phyloP scores from a whole-genome alignment of 2,113 vertebrate species.

The Solea senegalensis region DNA sequence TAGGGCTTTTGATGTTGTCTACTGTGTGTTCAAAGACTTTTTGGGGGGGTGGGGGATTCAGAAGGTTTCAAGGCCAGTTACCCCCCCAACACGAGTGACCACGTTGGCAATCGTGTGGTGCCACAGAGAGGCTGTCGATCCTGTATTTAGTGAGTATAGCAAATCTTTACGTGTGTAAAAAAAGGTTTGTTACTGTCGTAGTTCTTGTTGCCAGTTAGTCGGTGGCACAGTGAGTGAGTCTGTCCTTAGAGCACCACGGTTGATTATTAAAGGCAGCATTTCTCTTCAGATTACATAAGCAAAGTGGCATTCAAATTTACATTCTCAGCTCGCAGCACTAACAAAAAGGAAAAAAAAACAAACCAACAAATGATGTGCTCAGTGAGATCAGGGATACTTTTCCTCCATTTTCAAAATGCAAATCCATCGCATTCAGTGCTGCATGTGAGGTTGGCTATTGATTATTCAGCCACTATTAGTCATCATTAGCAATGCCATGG shows the following conservation, averaged over 20 bases:
- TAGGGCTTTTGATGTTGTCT: not conserved
- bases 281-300: not conserved
- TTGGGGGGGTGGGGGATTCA: not conserved
- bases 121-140: too few relatives aligned
- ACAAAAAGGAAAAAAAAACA: not conserved
- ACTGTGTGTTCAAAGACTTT: too few relatives aligned
- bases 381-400: slow-evolving; percentile 1
- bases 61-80: not conserved
- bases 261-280: not conserved
- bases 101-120: too few relatives aligned
- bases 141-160: too few relatives aligned
- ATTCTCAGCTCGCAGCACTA: slow-evolving; percentile 2
- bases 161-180: too few relatives aligned
- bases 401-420: not conserved
- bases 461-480: slow-evolving; percentile 30
- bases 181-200: too few relatives aligned
- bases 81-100: too few relatives aligned
- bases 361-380: not conserved
- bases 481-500: slow-evolving; percentile 33
- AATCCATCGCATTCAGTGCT: not conserved
- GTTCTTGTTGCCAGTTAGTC: too few relatives aligned
- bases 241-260: not conserved
- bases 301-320: slow-evolving; percentile 1
- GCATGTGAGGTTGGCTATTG: slow-evolving; percentile 7
- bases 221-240: too few relatives aligned